Evolutionary conservation across 2,888 invertebrate species (phyloP), one percentile per base, ranked within the genome.

Genomic region (Yponomeuta malinellus): DNA sequence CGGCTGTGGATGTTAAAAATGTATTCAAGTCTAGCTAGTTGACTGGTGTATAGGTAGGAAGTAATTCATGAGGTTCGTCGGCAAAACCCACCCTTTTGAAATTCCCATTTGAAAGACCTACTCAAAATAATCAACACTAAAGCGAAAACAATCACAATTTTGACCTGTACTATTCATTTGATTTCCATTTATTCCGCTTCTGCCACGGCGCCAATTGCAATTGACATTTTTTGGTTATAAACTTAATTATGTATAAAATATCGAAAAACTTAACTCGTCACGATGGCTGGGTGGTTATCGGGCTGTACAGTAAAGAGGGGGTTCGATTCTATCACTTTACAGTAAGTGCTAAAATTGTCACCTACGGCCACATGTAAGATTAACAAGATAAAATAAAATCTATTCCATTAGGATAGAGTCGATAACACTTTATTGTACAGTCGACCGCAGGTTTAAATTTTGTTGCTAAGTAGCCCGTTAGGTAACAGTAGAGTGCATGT

Each of bases 181-280:
- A 29, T 31, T 65, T 33, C 33, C 10, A 65, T 29, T 65, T 10
- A 33, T 65, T 65, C 12, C 29, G 31, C 33, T 31, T 33, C 65
- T 74, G 77, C 76, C 70, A 70, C 74, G 68, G 77, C 81, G 77
- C 83, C 83, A 85, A 83, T 77, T 91, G 91, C 78, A 75, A 82
- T 78, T 89, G 91, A 88, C 90, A 79, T 84, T 84, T 87, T 88
- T 86, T 88, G 65, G 65, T 23, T 65, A 33, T 31, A 29, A 65
- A 65, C 31, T 65, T 65, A 65, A 65, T 65, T 29, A 89, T 88
- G 85, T 82, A 86, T 85, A 87, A 88, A 88, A 87, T 83, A 80
- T 80, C 81, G 85, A 86, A 88, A 87, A 88, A 85, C 43, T 80
- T 83, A 74, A 23, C 29, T 23, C 5, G n/a, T 8, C 64, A 29